Evolutionary conservation across 2,888 invertebrate species (phyloP).

Genomic region (Phrixothrix hirtus): DNA sequence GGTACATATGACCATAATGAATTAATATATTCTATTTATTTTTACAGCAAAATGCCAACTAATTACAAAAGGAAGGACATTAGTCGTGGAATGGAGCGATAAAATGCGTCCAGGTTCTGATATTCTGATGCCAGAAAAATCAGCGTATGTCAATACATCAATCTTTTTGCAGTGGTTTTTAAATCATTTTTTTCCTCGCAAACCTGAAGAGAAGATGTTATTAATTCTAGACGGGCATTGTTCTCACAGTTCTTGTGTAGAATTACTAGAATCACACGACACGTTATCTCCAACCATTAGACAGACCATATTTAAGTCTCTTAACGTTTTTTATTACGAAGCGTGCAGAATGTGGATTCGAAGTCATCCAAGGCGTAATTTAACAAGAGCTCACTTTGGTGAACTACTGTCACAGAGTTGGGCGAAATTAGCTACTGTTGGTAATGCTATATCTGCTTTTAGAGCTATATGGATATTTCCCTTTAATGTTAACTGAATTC

Average conservation of each 20-base stretch:
- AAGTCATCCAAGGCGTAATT: background rate
- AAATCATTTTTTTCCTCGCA: constrained; percentile 30
- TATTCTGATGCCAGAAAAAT: constrained; percentile 40
- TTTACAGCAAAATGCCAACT: too few species aligned
- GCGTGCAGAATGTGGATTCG: background rate
- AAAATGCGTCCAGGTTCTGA: constrained; percentile 30
- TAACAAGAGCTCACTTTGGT: background rate
- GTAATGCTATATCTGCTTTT: background rate
- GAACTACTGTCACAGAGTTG: background rate
- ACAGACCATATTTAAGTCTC: background rate
- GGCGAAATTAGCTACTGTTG: constrained; percentile 1
- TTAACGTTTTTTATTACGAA: background rate
- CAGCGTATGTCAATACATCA: constrained; percentile 37
- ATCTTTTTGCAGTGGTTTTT: constrained; percentile 38
- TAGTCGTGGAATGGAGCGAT: too few species aligned
- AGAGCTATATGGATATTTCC: background rate
- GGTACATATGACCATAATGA: too few species aligned
- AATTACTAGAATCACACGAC: constrained; percentile 2
- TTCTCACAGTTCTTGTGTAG: background rate
- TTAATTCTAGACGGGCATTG: constrained; percentile 20
- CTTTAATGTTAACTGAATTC: background rate
- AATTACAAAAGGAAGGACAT: too few species aligned
- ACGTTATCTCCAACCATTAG: background rate
- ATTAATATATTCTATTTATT: too few species aligned
- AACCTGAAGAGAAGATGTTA: constrained; percentile 14